Evolutionary conservation across 2,113 vertebrate species (phyloP).

Genomic region (Ranitomeya variabilis): DNA sequence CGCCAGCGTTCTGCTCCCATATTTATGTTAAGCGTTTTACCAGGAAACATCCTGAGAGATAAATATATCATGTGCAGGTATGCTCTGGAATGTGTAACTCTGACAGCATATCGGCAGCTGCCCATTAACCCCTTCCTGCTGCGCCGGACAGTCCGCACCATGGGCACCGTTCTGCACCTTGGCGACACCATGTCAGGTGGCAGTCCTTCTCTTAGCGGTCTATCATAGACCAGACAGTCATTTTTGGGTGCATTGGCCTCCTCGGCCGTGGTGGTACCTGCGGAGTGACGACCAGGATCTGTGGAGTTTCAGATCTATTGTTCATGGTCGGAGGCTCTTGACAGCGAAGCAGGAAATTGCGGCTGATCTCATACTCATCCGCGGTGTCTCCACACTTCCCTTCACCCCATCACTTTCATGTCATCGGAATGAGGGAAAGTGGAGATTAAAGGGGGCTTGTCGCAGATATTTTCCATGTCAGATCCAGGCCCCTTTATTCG

Average conservation of each 20-base stretch:
- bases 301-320: background rate
- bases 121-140: conserved; percentile 21
- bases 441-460: background rate
- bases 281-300: background rate
- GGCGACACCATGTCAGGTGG: too few relatives aligned
- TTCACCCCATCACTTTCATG: conserved; percentile 7
- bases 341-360: conserved; percentile 16
- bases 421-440: conserved; percentile 6
- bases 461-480: background rate
- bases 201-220: background rate
- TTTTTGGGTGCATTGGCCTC: background rate
- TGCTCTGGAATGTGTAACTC: conserved; percentile 12
- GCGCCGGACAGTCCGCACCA: background rate
- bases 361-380: background rate
- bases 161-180: too few relatives aligned
- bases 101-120: background rate
- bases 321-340: background rate
- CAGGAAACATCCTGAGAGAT: conserved; percentile 45
- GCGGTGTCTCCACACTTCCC: background rate
- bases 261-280: background rate
- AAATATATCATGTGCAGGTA: conserved; percentile 49
- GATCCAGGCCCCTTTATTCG: too few relatives aligned
- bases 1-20: conserved; percentile 22
- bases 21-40: conserved; percentile 42
- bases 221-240: background rate